Evolutionary conservation across 1,140 invertebrate species (phyloP), one percentile per base, ranked within the genome.

Genomic region (Eumaeus atala): DNA sequence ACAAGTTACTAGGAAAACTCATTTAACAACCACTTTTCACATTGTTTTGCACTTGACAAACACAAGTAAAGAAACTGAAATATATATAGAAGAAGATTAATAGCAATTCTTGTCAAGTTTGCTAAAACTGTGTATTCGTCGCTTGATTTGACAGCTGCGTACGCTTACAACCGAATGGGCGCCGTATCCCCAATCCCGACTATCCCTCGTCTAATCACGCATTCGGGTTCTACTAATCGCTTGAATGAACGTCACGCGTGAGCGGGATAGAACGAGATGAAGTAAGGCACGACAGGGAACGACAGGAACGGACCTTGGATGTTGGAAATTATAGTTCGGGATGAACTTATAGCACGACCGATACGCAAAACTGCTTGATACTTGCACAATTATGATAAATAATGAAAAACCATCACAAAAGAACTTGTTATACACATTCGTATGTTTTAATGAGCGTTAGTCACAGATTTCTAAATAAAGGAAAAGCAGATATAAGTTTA

Each of bases 11-110:
- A 62, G 70, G 82, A 83, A 86, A 81, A 76, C 70, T 63, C 61
- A 59, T 61, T 84, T 84, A 87, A 84, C 84, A 87, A 87, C 84
- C 82, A 87, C 84, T 85, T 84, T 85, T 76, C 81, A 87, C 84
- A 87, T 87, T 87, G 84, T 83, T 87, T 87, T 85, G 81, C 84
- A 79, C 81, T 66, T 67, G 68, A 84, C 84, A 87, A 87, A 87
- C 77, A 81, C 84, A 87, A 87, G 84, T 75, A 87, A 87, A 87
- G 75, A 79, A 72, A 87, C 84, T 87, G 77, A 53, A 84, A 87
- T 48, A 53, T 54, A 28, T 28, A 28, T 28, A 28, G 6, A 28
- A 28, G 21, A 28, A 28, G 21, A 12, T 36, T 56, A 51, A 48
- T 56, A 54, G 12, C 21, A 28, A 28, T 28, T 28, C 6, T 28